Base-by-base conservation (phyloP, 2,888 invertebrate genomes). In the Oxycera nigricornis region DNA sequence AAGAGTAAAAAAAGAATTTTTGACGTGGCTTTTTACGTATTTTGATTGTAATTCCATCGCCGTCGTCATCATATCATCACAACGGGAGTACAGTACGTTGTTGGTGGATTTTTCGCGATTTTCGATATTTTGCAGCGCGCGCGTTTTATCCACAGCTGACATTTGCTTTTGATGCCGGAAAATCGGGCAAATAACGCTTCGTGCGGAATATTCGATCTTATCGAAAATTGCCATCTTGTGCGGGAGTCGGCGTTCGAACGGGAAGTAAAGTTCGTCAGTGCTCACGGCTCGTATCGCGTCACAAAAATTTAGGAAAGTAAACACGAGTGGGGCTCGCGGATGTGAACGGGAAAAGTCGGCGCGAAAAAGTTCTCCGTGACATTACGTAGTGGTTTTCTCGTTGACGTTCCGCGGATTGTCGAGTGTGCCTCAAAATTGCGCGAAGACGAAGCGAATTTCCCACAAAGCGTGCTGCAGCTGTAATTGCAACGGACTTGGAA, bases 11-110 rank as follows among this genome's bases (percentile, higher is more conserved):
- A 90, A 90, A 90, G 91, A 28, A 73, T 75, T 75, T 92, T 92
- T 92, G 92, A 93, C 92, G 92, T 92, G 92, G 92, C 92, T 92
- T 90, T 92, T 94, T 72, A 94, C 94, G 94, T 94, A 75, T 73
- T 74, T 76, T 28, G 73, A 72, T 72, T 70, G 41, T 65, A 65
- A 41, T 65, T 28, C 52, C 70, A 70, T 52, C 70, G 31, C 55
- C 70, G 31, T 68, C 68, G 68, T 52, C 52, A 50, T 52, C 70
- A 65, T 41, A 65, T 68, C 70, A 31, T 70, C 70, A 11, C 70
- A 28, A 30, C 65, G 39, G 41, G 39, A 65, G 26, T 61, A 65
- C 20, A 65, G 26, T 61, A 65, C 20, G 46, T 70, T 30, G 52
- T 50, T 50, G 30, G 50, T 50, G 50, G 68, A 68, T 28, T 68